Percentiles rank a stretch among this genome's conserved stretches.
Conservation (phyloP, 2,888 invertebrate species). For the Zaprionus lineosus region DNA sequence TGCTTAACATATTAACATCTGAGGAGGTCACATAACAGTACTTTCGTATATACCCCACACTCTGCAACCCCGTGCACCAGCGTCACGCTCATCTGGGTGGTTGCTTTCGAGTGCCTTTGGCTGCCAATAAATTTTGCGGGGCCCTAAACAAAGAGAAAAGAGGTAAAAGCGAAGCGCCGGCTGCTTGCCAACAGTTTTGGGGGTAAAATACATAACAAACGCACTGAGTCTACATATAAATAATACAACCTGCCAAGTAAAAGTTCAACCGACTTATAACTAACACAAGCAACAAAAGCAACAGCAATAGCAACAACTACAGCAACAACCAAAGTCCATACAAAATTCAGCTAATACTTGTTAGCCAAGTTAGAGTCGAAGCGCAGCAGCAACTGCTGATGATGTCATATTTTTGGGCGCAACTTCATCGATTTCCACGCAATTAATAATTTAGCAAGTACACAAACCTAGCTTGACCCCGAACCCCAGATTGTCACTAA, state of each 20-base stretch:
- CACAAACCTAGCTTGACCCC: slow-evolving; percentile 3
- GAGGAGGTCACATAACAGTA: slow-evolving; percentile 64
- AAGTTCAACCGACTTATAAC: slow-evolving; percentile 58
- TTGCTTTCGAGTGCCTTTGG: slow-evolving; percentile 61
- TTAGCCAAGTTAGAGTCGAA: slow-evolving; percentile 50
- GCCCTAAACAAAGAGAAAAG: slow-evolving; percentile 33
- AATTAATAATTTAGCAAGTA: slow-evolving; percentile 68
- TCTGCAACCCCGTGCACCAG: background rate
- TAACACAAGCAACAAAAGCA: slow-evolving; percentile 10
- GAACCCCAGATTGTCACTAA: slow-evolving; percentile 28
- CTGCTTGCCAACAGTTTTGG: slow-evolving; percentile 62
- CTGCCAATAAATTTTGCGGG: slow-evolving; percentile 62
- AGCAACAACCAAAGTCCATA: background rate
- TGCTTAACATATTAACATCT: slow-evolving; percentile 69
- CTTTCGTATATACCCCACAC: background rate
- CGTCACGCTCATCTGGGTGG: slow-evolving; percentile 41
- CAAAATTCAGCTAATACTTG: slow-evolving; percentile 11
- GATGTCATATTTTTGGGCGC: slow-evolving; percentile 65
- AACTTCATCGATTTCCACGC: slow-evolving; percentile 61
- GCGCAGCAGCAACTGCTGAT: slow-evolving; percentile 32
- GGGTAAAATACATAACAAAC: slow-evolving; percentile 61
- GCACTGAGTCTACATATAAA: slow-evolving; percentile 63
- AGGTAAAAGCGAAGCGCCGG: slow-evolving; percentile 45
- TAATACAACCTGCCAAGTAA: slow-evolving; percentile 60
- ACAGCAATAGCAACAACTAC: slow-evolving; percentile 10